These are phyloP conservation scores for Tichodroma muraria DNA, from an alignment of 2,113 vertebrate species.

Conservation along the genomic window DNA sequence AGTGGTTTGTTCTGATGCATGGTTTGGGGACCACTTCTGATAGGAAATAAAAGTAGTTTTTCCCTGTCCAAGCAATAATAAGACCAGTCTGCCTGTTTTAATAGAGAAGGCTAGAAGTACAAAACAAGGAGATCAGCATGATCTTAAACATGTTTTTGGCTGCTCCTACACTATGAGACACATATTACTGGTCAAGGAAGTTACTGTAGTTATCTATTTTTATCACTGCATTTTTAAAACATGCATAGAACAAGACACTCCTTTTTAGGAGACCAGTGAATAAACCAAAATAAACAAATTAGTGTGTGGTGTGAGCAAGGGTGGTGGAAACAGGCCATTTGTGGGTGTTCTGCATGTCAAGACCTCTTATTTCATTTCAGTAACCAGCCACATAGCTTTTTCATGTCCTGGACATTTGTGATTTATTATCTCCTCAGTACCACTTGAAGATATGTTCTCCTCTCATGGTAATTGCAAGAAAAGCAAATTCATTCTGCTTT, in stretches of 20 bases:
- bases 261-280: background rate
- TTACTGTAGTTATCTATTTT: background rate
- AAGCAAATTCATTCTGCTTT: background rate
- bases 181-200: background rate
- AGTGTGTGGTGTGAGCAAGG: background rate
- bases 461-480: background rate
- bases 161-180: background rate
- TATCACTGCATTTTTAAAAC: background rate
- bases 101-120: background rate
- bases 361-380: background rate
- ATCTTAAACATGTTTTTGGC: background rate
- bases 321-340: background rate
- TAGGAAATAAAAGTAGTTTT: background rate
- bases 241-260: background rate
- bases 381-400: background rate
- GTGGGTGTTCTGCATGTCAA: background rate
- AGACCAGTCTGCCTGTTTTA: background rate
- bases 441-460: background rate
- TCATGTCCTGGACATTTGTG: background rate
- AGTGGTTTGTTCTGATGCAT: background rate
- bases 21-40: background rate
- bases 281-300: conserved; percentile 38
- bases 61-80: background rate
- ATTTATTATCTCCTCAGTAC: background rate
- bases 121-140: background rate